Percentiles rank a stretch among this genome's conserved stretches.
Conservation (phyloP, 1,140 invertebrate genomes). For the Pseudoatta argentina region DNA sequence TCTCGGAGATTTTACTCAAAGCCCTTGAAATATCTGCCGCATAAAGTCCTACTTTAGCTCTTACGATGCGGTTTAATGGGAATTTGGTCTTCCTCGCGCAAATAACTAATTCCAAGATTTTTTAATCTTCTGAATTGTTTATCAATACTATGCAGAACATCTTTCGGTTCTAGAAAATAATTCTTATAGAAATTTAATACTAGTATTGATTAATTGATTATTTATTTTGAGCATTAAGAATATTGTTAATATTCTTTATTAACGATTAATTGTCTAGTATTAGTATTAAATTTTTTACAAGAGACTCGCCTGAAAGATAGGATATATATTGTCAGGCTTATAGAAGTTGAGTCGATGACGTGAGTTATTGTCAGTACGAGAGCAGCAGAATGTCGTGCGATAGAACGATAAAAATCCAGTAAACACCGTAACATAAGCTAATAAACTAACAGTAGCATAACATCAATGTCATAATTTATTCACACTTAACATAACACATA, state of each 20-base stretch:
- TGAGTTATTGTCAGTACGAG: background rate
- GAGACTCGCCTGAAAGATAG: background rate
- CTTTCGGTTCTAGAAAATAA: slow-evolving; percentile 1
- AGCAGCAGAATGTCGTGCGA: slow-evolving; percentile 6
- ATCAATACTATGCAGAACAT: background rate
- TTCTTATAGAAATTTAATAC: background rate
- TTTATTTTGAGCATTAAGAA: too few relatives aligned
- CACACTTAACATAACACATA: too few relatives aligned
- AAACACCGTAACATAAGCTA: too few relatives aligned
- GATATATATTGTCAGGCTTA: background rate
- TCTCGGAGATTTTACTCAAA: slow-evolving; percentile 27
- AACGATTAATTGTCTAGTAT: too few relatives aligned
- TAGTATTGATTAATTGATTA: too few relatives aligned
- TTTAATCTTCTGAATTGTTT: background rate
- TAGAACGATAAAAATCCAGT: slow-evolving; percentile 8
- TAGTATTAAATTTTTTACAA: too few relatives aligned
- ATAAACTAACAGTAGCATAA: too few relatives aligned
- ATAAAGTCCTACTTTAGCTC: slow-evolving; percentile 4
- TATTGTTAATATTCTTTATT: too few relatives aligned
- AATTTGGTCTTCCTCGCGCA: slow-evolving; percentile 44
- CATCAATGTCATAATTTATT: too few relatives aligned
- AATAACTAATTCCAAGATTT: background rate
- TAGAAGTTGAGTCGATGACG: background rate
- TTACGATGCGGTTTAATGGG: background rate
- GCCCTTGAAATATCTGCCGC: background rate